phyloP scores from a whole-genome alignment of 2,797 vertebrate genomes.

The Antennarius maculatus region DNA sequence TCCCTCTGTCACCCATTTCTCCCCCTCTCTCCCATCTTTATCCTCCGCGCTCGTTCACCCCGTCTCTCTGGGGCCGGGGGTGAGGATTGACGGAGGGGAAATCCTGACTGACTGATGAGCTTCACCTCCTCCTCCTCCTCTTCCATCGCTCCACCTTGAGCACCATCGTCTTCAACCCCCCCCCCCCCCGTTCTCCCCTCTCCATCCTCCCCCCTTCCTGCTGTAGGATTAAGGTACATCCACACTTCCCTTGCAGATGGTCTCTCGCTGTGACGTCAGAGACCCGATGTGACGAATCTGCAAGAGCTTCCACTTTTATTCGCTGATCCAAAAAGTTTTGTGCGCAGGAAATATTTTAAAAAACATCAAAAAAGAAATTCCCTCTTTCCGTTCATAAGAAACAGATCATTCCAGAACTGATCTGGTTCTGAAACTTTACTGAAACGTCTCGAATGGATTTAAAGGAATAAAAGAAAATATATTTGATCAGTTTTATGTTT shows the following conservation, averaged over 20 bases:
- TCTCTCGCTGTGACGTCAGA: too few relatives aligned
- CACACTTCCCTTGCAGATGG: neutral
- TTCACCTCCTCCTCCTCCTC: neutral
- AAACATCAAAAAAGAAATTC: neutral
- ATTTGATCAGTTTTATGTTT: too few relatives aligned
- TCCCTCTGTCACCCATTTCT: neutral
- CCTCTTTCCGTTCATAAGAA: neutral
- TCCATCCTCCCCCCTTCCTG: neutral
- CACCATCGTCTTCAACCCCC: neutral
- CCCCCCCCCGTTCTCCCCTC: neutral
- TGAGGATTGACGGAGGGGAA: slow-evolving; percentile 47
- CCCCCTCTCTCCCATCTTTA: slow-evolving; percentile 21
- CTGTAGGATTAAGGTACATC: slow-evolving; percentile 25
- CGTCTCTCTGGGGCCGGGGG: slow-evolving; percentile 36
- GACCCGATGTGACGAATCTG: too few relatives aligned
- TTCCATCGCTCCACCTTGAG: neutral
- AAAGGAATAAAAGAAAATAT: too few relatives aligned
- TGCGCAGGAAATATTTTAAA: neutral
- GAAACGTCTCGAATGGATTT: neutral
- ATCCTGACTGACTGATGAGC: slow-evolving; percentile 51
- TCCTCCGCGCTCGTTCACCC: slow-evolving; percentile 41
- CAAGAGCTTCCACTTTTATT: too few relatives aligned
- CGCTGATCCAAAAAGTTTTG: too few relatives aligned
- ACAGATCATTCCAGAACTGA: neutral
- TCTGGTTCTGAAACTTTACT: too few relatives aligned